Evolutionary conservation across 2,113 vertebrate genomes (phyloP).

Genomic region (Phyllostomus hastatus): DNA sequence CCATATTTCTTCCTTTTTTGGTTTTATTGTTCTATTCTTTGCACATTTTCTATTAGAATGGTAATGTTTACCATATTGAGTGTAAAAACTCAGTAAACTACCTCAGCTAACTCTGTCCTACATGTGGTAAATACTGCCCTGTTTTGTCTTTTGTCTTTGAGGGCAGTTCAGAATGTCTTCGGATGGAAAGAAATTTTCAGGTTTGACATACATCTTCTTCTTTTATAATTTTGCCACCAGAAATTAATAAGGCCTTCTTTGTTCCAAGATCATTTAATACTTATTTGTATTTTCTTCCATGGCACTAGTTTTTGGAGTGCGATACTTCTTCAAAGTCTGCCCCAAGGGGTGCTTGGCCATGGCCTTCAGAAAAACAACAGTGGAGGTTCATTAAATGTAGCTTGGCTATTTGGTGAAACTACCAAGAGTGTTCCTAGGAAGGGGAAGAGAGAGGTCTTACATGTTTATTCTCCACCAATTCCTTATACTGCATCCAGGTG

Average conservation of each 20-base stretch:
- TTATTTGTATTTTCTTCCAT: neutral
- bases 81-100: neutral
- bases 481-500: neutral
- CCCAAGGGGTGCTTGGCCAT: neutral
- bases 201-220: conserved; percentile 5
- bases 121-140: neutral
- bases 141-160: neutral
- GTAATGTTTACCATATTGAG: neutral
- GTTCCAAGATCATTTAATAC: conserved; percentile 27
- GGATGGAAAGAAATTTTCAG: neutral
- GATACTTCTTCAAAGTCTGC: neutral
- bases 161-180: neutral
- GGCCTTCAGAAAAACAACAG: conserved; percentile 8
- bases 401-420: neutral
- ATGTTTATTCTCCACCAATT: neutral
- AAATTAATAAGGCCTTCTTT: conserved; percentile 14
- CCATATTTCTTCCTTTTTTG: neutral
- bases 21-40: neutral
- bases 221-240: conserved; percentile 10
- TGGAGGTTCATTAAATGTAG: neutral
- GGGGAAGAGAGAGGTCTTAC: neutral
- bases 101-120: neutral
- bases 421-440: neutral
- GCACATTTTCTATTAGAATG: neutral
- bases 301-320: neutral